Percentiles rank a stretch among this genome's conserved stretches.
These are phyloP conservation scores for Blastomussa wellsi DNA, from an alignment of 92 coral and sea anemone species.

Conservation along the genomic window DNA sequence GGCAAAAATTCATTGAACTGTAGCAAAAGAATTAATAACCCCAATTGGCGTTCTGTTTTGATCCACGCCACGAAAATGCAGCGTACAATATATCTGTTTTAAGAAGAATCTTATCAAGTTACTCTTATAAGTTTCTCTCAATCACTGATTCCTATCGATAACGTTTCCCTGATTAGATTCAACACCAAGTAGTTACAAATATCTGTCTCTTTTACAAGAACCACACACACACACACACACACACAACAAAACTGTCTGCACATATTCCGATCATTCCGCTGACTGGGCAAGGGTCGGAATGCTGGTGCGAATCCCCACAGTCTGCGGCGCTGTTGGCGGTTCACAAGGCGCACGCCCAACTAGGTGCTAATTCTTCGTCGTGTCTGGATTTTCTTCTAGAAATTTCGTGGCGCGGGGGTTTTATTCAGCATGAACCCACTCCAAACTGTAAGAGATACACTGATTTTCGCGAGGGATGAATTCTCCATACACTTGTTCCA, in stretches of 20 bases:
- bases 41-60: not conserved
- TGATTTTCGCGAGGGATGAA: not conserved
- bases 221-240: conserved; percentile 25
- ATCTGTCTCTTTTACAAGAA: not conserved
- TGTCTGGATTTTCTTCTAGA: conserved; percentile 17
- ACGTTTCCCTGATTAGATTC: not conserved
- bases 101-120: not conserved
- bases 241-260: not conserved
- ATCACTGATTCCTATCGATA: not conserved
- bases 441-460: not conserved
- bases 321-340: not conserved
- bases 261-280: not conserved
- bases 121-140: not conserved
- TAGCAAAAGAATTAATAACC: not conserved
- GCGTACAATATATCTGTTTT: not conserved
- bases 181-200: not conserved
- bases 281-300: not conserved
- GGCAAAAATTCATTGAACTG: not conserved
- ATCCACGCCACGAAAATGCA: not conserved
- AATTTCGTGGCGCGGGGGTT: not conserved
- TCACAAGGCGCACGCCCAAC: not conserved
- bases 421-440: conserved; percentile 13
- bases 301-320: not conserved
- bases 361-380: conserved; percentile 8
- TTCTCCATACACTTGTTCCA: not conserved